A percentile compares a stretch with the other conserved stretches of the same genome.
phyloP scores from a whole-genome alignment of 2,113 vertebrate species.

The Bubo bubo region DNA sequence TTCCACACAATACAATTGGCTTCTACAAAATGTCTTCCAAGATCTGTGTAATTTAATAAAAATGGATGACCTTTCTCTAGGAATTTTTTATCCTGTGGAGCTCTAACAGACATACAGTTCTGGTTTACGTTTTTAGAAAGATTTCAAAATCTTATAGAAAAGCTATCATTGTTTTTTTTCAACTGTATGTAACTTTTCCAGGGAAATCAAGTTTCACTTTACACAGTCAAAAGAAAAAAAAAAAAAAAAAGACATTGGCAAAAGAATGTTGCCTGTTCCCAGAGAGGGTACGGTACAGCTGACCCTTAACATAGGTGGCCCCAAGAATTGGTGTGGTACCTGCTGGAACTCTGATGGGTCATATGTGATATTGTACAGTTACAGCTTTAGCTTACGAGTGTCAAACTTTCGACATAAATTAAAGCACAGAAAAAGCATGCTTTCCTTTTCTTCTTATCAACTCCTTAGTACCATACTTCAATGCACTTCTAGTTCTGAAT shows the following conservation, averaged over 20 bases:
- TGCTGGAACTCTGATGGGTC: not conserved
- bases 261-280: not conserved
- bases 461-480: not conserved
- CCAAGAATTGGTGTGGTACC: not conserved
- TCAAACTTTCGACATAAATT: not conserved
- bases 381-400: accelerated
- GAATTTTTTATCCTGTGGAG: not conserved
- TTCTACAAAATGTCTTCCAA: not conserved
- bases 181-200: not conserved
- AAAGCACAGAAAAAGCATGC: not conserved
- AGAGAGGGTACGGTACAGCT: not conserved
- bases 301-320: not conserved
- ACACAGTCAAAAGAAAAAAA: not conserved
- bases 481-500: not conserved
- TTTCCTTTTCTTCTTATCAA: not conserved
- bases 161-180: not conserved
- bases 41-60: not conserved
- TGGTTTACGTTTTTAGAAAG: not conserved
- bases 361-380: accelerated
- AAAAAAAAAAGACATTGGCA: not conserved
- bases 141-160: not conserved
- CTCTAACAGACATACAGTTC: not conserved
- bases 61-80: not conserved
- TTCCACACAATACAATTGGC: not conserved
- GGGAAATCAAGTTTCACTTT: not conserved